Percentiles rank a stretch among this genome's conserved stretches.
Conservation (phyloP, 2,797 vertebrate species). For the Tokudaia tokunoshimensis region DNA sequence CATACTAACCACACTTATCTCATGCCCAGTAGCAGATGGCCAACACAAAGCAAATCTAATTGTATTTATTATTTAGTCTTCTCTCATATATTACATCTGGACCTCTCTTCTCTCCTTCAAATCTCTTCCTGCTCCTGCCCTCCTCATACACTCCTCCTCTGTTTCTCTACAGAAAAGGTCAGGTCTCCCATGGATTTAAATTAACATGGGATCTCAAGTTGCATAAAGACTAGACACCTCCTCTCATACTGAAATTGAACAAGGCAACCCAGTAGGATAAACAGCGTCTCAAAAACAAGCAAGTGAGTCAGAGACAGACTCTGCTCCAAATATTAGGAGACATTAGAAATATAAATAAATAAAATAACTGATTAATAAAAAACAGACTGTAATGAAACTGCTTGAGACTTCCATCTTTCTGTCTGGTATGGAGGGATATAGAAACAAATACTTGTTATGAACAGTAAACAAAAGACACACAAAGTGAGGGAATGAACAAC, state of each 20-base stretch:
- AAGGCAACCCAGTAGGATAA: neutral
- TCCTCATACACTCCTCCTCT: neutral
- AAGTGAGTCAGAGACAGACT: neutral
- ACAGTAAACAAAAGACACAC: neutral
- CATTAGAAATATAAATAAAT: neutral
- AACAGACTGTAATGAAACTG: neutral
- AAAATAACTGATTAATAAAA: neutral
- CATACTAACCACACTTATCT: neutral
- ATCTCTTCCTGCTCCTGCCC: neutral
- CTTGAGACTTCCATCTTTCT: neutral
- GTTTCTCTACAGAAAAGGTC: neutral
- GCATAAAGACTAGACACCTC: neutral
- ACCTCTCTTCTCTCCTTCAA: neutral
- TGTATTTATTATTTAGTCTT: neutral
- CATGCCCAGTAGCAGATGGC: neutral
- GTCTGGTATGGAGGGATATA: neutral
- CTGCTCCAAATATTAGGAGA: neutral
- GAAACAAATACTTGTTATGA: neutral
- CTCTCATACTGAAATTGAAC: neutral
- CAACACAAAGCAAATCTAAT: neutral
- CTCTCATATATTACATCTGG: neutral
- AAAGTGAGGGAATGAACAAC: neutral
- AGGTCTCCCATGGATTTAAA: neutral
- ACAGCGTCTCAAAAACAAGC: neutral
- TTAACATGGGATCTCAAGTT: neutral